Conservation (phyloP, 1,140 invertebrate species). For the Chionoecetes opilio region DNA sequence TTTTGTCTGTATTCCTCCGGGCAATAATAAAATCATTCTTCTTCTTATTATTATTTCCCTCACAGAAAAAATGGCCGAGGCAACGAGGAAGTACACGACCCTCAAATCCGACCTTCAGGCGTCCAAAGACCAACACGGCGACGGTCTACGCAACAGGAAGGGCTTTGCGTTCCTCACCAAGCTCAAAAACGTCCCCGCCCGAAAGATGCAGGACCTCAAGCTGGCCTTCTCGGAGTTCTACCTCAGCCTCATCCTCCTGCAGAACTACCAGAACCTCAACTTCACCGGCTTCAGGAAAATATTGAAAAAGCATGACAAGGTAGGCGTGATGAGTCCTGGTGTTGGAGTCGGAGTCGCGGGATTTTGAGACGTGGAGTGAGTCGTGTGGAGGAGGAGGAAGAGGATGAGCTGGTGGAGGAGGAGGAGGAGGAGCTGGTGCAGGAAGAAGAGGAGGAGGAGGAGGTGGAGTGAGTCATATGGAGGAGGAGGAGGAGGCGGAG, state of each 20-base stretch:
- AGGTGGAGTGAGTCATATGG: too few species aligned
- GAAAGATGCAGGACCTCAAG: slow-evolving; percentile 96
- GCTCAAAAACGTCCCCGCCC: slow-evolving; percentile 81
- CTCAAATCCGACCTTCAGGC: slow-evolving; percentile 94
- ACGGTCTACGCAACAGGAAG: slow-evolving; percentile 79
- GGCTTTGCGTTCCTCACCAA: slow-evolving; percentile 79
- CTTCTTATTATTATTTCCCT: too few species aligned
- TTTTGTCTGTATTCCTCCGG: too few species aligned
- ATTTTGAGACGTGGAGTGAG: too few species aligned
- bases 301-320: slow-evolving; percentile 99
- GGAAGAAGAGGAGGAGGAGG: too few species aligned
- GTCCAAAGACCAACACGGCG: slow-evolving; percentile 81
- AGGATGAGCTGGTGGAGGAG: too few species aligned
- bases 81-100: slow-evolving; percentile 96
- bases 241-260: slow-evolving; percentile 95
- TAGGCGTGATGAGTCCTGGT: slow-evolving; percentile 83
- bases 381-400: too few species aligned
- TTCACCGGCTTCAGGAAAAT: slow-evolving; percentile 99
- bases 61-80: slow-evolving; percentile 98
- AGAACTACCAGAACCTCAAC: slow-evolving; percentile 95
- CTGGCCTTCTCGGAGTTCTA: slow-evolving; percentile 99
- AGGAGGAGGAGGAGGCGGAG: too few species aligned
- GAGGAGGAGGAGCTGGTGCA: too few species aligned
- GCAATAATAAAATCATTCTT: too few species aligned
- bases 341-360: too few species aligned